These are phyloP conservation scores for Macrobrachium rosenbergii DNA, from an alignment of 1,140 invertebrate genomes.

Conservation along the genomic window DNA sequence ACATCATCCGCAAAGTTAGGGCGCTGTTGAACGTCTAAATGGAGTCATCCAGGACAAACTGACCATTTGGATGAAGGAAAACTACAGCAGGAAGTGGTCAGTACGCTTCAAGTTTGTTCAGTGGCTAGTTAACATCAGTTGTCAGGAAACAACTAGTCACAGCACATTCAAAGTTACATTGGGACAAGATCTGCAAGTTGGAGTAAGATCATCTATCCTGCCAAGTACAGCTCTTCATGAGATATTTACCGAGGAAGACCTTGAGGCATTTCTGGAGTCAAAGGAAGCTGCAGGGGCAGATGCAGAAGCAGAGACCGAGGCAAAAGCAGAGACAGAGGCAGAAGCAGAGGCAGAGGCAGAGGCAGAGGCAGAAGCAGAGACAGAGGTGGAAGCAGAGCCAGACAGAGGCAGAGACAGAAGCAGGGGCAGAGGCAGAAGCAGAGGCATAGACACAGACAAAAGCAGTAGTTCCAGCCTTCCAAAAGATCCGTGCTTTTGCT, in stretches of 20 bases:
- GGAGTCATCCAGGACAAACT: constrained; percentile 5
- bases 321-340: too few species aligned
- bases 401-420: too few species aligned
- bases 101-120: constrained; percentile 20
- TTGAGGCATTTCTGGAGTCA: constrained; percentile 24
- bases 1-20: constrained; percentile 9
- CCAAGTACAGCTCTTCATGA: constrained; percentile 10
- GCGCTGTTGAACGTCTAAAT: constrained; percentile 10
- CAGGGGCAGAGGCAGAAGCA: too few species aligned
- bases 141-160: constrained; percentile 17
- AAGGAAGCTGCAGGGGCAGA: too few species aligned
- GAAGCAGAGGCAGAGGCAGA: too few species aligned
- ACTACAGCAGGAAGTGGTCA: neutral
- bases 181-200: constrained; percentile 5
- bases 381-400: too few species aligned
- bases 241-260: neutral
- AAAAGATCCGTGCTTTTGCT: too few species aligned
- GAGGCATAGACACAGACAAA: too few species aligned
- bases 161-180: constrained; percentile 29
- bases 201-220: constrained; percentile 12
- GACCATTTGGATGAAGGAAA: constrained; percentile 27
- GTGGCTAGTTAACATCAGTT: constrained; percentile 25
- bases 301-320: too few species aligned
- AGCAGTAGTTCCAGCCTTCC: too few species aligned
- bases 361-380: too few species aligned